These are phyloP conservation scores for Drosophila prostipennis DNA, from an alignment of 2,888 invertebrate species.

Conservation along the genomic window DNA sequence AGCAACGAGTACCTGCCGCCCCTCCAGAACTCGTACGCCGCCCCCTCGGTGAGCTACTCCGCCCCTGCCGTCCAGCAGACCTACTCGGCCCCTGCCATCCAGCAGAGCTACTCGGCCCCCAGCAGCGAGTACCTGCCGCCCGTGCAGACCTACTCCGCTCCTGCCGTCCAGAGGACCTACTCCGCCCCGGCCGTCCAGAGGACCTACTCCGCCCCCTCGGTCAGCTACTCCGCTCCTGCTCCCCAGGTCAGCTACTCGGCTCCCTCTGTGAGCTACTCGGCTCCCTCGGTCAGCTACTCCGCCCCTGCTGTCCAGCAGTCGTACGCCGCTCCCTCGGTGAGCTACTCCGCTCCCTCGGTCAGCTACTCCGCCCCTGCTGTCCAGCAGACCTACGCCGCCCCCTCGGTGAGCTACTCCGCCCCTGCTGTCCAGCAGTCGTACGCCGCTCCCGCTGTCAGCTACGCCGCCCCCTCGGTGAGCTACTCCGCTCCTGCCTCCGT, in stretches of 20 bases:
- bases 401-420: conserved; percentile 40
- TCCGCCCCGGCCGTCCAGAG: conserved; percentile 36
- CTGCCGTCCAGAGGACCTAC: conserved; percentile 31
- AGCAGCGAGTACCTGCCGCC: too few relatives aligned
- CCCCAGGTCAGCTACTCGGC: conserved; percentile 38
- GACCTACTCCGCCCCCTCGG: conserved; percentile 44
- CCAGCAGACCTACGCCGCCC: conserved; percentile 53
- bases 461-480: conserved; percentile 22
- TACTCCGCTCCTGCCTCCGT: conserved; percentile 43
- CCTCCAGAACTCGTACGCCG: conserved; percentile 40
- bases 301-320: conserved; percentile 17
- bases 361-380: conserved; percentile 56
- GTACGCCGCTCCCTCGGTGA: background rate
- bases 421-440: conserved; percentile 7
- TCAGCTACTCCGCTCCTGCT: conserved; percentile 49
- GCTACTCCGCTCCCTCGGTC: conserved; percentile 43
- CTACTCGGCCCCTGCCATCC: conserved; percentile 44
- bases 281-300: conserved; percentile 46
- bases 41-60: conserved; percentile 47
- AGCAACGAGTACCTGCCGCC: conserved; percentile 77
- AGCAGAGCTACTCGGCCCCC: conserved; percentile 40
- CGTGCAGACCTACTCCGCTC: conserved; percentile 43
- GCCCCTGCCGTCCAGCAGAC: conserved; percentile 55
- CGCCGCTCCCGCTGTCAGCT: conserved; percentile 42
- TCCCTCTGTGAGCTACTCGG: conserved; percentile 27